Percentiles rank a stretch among this genome's conserved stretches.
phyloP scores from a whole-genome alignment of 2,888 invertebrate species.

The Nasonia oneida region DNA sequence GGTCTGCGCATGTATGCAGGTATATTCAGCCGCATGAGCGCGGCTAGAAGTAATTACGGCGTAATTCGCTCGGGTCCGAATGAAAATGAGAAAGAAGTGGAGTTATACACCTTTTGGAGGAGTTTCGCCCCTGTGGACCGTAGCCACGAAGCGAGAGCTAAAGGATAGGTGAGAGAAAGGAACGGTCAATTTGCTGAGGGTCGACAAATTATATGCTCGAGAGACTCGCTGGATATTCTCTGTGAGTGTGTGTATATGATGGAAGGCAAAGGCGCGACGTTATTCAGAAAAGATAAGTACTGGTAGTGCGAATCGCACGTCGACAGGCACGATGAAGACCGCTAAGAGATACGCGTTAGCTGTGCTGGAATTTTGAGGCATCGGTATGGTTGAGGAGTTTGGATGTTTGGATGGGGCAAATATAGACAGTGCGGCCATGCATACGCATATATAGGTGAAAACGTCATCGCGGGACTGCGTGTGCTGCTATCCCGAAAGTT shows the following conservation, averaged over 20 bases:
- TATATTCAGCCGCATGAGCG: not conserved
- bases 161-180: conserved; percentile 19
- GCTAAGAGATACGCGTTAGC: not conserved
- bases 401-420: conserved; percentile 26
- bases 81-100: conserved; percentile 62
- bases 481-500: not conserved
- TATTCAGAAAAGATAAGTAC: conserved; percentile 31
- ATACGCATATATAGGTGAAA: not conserved
- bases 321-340: not conserved
- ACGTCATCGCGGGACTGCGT: not conserved
- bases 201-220: conserved; percentile 60
- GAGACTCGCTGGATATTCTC: conserved; percentile 38
- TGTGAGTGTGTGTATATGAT: not conserved
- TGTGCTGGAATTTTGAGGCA: conserved; percentile 23
- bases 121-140: conserved; percentile 42
- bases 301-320: not conserved
- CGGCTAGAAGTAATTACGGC: conserved; percentile 55
- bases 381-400: conserved; percentile 19
- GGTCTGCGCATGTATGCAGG: not conserved
- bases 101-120: conserved; percentile 49
- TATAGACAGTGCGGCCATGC: not conserved
- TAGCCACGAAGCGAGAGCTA: not conserved
- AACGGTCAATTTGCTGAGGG: conserved; percentile 52
- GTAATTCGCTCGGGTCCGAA: conserved; percentile 49
- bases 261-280: not conserved